Conservation (phyloP, 35 echinoderm and acorn worm genomes). For the Ophioderma brevispina region DNA sequence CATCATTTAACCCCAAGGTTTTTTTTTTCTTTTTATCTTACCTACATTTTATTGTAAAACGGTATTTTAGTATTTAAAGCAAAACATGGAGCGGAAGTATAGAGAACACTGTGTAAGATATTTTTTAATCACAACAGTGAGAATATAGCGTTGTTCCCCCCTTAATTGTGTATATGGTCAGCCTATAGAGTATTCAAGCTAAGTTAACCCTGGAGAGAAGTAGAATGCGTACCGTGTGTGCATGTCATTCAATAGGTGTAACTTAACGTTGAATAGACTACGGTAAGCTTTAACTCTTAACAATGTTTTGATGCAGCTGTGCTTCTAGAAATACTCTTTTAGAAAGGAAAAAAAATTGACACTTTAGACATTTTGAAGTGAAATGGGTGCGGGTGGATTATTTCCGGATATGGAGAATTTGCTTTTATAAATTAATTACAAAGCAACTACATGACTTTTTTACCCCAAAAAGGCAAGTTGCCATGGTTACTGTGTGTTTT, state of each 20-base stretch:
- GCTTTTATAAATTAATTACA: too few species aligned
- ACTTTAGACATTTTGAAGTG: background rate
- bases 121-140: background rate
- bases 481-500: background rate
- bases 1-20: background rate
- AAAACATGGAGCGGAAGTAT: background rate
- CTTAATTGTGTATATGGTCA: background rate
- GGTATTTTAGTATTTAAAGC: too few species aligned
- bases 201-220: too few species aligned
- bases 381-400: too few species aligned
- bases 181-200: too few species aligned
- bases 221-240: too few species aligned
- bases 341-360: too few species aligned
- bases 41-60: background rate
- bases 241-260: too few species aligned
- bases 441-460: too few species aligned
- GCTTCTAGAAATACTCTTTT: background rate
- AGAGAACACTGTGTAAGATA: background rate
- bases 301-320: background rate
- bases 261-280: background rate
- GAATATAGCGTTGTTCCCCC: background rate
- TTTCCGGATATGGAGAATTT: too few species aligned
- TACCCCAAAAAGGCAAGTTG: background rate
- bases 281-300: background rate
- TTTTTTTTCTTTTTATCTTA: background rate